Evolutionary conservation across 1,140 invertebrate species (phyloP).

Genomic region (Magallana angulata): DNA sequence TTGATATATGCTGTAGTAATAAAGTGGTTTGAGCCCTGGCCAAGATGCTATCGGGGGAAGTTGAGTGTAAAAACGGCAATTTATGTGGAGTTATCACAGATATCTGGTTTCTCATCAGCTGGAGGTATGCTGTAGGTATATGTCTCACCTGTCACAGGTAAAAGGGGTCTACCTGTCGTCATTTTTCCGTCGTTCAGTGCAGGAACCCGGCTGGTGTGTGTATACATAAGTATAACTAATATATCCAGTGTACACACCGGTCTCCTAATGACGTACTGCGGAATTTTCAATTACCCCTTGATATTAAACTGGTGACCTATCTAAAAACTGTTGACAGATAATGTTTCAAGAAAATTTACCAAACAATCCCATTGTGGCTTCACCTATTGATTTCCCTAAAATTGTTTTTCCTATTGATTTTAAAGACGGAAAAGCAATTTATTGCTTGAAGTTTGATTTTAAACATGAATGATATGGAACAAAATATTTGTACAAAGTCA

Average conservation of each 20-base stretch:
- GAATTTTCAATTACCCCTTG: neutral
- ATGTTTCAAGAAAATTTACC: neutral
- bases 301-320: slow-evolving; percentile 15
- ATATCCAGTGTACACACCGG: slow-evolving; percentile 8
- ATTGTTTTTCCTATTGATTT: too few species aligned
- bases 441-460: too few species aligned
- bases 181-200: slow-evolving; percentile 10
- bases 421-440: too few species aligned
- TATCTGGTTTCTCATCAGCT: slow-evolving; percentile 11
- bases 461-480: too few species aligned
- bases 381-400: too few species aligned
- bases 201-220: neutral
- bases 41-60: slow-evolving; percentile 22
- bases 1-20: slow-evolving; percentile 1
- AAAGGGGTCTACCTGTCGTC: neutral
- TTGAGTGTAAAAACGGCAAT: slow-evolving; percentile 19
- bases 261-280: neutral
- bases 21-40: neutral
- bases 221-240: slow-evolving; percentile 29
- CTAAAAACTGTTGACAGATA: neutral
- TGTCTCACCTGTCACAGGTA: slow-evolving; percentile 6
- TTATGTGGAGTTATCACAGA: slow-evolving; percentile 23
- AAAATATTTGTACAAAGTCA: too few species aligned
- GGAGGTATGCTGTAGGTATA: neutral
- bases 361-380: neutral